Conservation (phyloP, 2,888 invertebrate species). For the Drosophila atroscutellata region DNA sequence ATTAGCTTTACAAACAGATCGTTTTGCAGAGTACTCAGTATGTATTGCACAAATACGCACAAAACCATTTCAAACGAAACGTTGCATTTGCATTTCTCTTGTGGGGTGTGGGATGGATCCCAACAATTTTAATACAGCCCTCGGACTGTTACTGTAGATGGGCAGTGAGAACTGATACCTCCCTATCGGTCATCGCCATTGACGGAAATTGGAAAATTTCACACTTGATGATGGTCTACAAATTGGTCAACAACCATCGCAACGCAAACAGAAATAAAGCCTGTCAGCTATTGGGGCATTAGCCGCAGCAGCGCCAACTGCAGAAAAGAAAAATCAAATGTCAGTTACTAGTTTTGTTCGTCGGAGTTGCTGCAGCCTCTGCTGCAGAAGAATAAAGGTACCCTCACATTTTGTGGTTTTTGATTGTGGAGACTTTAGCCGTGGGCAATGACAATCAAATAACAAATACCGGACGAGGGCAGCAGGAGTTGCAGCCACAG, state of each 20-base stretch:
- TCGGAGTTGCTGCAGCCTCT: not conserved
- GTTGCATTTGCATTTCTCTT: constrained; percentile 52
- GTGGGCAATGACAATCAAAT: constrained; percentile 62
- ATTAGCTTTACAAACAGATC: constrained; percentile 53
- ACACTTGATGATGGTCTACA: constrained; percentile 81
- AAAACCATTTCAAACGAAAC: constrained; percentile 46
- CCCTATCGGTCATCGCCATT: constrained; percentile 32
- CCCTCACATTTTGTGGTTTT: constrained; percentile 68
- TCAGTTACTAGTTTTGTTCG: constrained; percentile 26
- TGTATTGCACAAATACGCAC: constrained; percentile 49
- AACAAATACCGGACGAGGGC: constrained; percentile 16
- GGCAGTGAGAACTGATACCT: not conserved
- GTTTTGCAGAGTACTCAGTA: constrained; percentile 48
- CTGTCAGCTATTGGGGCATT: constrained; percentile 68
- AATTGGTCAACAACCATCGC: constrained; percentile 74
- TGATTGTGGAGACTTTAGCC: constrained; percentile 56
- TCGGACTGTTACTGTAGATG: not conserved
- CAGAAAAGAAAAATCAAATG: constrained; percentile 74
- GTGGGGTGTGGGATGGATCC: not conserved
- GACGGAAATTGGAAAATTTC: constrained; percentile 86
- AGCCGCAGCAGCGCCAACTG: constrained; percentile 59
- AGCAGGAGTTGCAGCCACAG: not conserved
- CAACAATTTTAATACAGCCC: constrained; percentile 20
- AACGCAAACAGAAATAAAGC: constrained; percentile 60
- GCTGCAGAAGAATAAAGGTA: constrained; percentile 51